phyloP scores from a whole-genome alignment of 1,140 invertebrate species.

The Eupeodes corollae region DNA sequence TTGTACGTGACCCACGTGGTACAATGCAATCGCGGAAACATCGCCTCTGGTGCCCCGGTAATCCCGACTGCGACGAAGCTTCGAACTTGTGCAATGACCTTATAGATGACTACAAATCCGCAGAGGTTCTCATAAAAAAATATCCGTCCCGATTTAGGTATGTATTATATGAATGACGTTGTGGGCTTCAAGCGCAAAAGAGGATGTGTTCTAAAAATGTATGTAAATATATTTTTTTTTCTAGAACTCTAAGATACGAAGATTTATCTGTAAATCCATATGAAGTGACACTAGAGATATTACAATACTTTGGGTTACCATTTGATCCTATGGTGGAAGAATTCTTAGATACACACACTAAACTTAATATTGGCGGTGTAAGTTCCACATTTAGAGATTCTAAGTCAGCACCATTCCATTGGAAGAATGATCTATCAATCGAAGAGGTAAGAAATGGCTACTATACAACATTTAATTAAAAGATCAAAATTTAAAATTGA shows the following conservation, averaged over 20 bases:
- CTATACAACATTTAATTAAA: conserved; percentile 2
- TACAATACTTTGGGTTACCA: conserved; percentile 64
- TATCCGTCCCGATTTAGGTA: conserved; percentile 66
- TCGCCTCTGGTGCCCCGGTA: conserved; percentile 71
- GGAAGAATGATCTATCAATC: conserved; percentile 61
- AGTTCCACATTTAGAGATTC: conserved; percentile 76
- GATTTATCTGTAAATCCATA: conserved; percentile 70
- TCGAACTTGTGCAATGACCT: conserved; percentile 67
- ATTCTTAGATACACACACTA: conserved; percentile 72
- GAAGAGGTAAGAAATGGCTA: conserved; percentile 54
- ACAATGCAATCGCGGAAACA: conserved; percentile 75
- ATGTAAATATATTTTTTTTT: conserved; percentile 14
- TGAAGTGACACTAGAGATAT: conserved; percentile 53
- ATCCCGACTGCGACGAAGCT: conserved; percentile 69
- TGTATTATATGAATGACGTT: conserved; percentile 10
- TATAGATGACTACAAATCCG: conserved; percentile 66
- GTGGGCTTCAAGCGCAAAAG: neutral
- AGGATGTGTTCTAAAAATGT: neutral
- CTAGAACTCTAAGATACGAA: conserved; percentile 70
- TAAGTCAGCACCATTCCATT: conserved; percentile 70
- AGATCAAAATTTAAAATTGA: neutral
- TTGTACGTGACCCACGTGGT: conserved; percentile 75
- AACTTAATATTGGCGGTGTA: conserved; percentile 62
- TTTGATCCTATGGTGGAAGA: conserved; percentile 55
- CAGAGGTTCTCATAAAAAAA: conserved; percentile 50